Conservation (phyloP, 2,113 vertebrate species). For the Chloropsis cyanopogon region DNA sequence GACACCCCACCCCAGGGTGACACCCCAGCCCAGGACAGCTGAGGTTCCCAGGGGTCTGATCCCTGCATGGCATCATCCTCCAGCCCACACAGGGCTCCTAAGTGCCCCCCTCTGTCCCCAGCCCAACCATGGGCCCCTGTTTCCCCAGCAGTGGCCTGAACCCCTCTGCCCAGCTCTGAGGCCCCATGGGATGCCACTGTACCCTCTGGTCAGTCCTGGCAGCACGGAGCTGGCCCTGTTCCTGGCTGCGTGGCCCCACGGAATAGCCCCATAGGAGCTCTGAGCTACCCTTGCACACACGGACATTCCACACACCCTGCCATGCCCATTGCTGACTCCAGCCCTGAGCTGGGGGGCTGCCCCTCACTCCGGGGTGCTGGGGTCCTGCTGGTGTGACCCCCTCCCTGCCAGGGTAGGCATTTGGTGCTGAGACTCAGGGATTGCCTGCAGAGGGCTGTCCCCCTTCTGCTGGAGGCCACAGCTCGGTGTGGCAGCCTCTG, state of each 20-base stretch:
- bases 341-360: neutral
- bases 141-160: neutral
- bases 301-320: neutral
- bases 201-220: neutral
- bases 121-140: neutral
- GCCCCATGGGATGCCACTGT: neutral
- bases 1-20: neutral
- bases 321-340: rapidly evolving
- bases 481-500: rapidly evolving
- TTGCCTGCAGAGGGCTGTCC: neutral
- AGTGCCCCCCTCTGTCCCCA: neutral
- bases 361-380: neutral
- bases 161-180: neutral
- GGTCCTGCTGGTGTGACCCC: neutral
- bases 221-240: neutral
- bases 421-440: neutral
- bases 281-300: neutral
- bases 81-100: neutral
- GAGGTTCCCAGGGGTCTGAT: neutral
- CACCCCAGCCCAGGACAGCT: neutral
- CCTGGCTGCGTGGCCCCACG: neutral
- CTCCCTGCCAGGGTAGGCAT: neutral
- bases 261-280: neutral
- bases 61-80: neutral
- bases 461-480: neutral